Base-by-base conservation (phyloP, 2,797 vertebrate genomes). In the Dendrocincla fuliginosa region DNA sequence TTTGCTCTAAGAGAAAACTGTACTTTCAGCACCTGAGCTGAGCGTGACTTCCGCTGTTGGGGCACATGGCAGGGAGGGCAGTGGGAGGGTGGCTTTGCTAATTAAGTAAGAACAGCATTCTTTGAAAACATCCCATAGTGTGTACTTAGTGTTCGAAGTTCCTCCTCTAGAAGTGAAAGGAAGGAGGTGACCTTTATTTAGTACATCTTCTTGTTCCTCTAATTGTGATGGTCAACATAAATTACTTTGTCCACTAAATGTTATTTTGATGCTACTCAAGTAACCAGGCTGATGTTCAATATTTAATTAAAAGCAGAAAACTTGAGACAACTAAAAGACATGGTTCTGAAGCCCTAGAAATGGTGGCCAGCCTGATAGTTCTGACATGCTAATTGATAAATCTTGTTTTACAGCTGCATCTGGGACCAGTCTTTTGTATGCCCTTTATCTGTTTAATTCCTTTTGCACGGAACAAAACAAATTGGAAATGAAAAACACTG, bases 371-470 rank as follows among this genome's bases (percentile, higher is more conserved):
- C 49, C 81, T 93, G 82, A 70, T 91, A 68, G 53, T 93, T 92
- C 74, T 94, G 76, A 83, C 42, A 32, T 83, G 41, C 47, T 86
- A 81, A 61, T 55, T 93, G 92, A 91, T 92, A 96, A 94, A 79
- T 95, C 88, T 92, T 92, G 71, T 80, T 96, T 94, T 96, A 88
- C 64, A 80, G 55, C 89, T 89, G 76, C 94, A 97, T 97, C 91
- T 97, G 95, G 95, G 95, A 95, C 70, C 46, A 68, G 85, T 88
- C 94, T 85, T 83, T 95, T 89, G 35, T 84, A 53, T 60, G 89
- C 85, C 71, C 94, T 97, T 97, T 97, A 97, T 97, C 96, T 96
- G 64, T 94, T 86, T 94, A 96, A 94, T 96, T 95, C 85, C 37
- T 94, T 95, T 87, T 96, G 68, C 87, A 85, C 6, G 0, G 84